A percentile compares a stretch with the other conserved stretches of the same genome.
Evolutionary conservation across 2,888 invertebrate species (phyloP).

Genomic region (Hermaeophaga mercurialis): DNA sequence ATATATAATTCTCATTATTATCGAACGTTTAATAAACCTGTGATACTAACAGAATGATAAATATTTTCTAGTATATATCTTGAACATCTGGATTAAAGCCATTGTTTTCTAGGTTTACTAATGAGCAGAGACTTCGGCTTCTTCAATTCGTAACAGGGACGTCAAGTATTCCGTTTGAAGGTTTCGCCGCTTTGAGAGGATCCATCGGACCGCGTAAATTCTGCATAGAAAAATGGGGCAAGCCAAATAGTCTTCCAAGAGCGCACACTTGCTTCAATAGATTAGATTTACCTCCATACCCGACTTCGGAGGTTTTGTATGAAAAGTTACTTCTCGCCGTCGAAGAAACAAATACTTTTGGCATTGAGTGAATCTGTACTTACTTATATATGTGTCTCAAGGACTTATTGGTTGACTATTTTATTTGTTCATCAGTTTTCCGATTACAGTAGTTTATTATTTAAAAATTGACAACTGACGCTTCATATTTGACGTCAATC

Average conservation of each 20-base stretch:
- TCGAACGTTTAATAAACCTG: no score
- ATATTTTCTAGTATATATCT: no score
- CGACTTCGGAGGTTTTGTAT: conserved; percentile 86
- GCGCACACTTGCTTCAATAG: conserved; percentile 99
- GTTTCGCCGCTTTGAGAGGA: conserved; percentile 92
- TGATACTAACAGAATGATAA: no score
- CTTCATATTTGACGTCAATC: no score
- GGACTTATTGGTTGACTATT: no score
- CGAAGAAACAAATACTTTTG: conserved; percentile 95
- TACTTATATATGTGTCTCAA: conserved; percentile 4
- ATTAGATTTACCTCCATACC: conserved; percentile 94
- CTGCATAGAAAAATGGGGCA: conserved; percentile 97
- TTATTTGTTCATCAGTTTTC: no score
- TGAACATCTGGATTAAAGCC: no score
- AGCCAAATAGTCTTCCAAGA: conserved; percentile 89
- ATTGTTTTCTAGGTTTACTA: conserved; percentile 72
- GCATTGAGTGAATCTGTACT: conserved; percentile 76
- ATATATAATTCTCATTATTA: no score
- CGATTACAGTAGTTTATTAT: no score
- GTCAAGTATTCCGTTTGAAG: conserved; percentile 97
- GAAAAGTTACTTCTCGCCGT: conserved; percentile 92
- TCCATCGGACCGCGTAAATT: conserved; percentile 95
- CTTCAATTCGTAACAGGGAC: conserved; percentile 98
- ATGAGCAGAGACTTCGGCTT: conserved; percentile 90
- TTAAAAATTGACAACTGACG: no score